Base-by-base conservation (phyloP, 2,113 vertebrate species). In the Pseudopipra pipra region DNA sequence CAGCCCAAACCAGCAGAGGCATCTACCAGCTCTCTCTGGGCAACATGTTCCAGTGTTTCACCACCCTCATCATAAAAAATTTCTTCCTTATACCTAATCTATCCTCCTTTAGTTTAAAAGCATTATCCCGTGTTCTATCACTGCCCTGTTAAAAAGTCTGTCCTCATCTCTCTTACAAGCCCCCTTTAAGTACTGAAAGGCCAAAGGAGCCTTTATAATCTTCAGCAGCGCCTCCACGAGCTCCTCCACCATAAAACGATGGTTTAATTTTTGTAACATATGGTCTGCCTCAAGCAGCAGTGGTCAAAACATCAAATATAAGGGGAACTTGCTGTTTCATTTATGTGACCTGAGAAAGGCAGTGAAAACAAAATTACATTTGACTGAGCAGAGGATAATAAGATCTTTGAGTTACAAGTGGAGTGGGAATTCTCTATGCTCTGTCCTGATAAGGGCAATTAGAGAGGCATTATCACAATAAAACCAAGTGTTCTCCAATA, bases 361-460 rank as follows among this genome's bases (percentile, higher is more conserved):
- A 76, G 37, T 83, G 77, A 75, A 97, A 96, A 75, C 44, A 94
- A 93, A 96, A 97, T 67, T 95, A 73, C 92, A 63, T 96, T 91
- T 87, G 62, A 87, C 91, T 97, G 84, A 96, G 68, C 30, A 95
- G 67, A 94, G 83, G 82, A 94, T 96, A 97, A 97, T 89, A 93
- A 97, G 96, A 96, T 95, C 88, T 95, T 49, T 16, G 19, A 84
- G 78, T 90, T 96, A 95, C 76, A 71, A 94, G 71, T 55, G 37
- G 49, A 94, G 65, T 94, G 89, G 76, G 80, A 85, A 91, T 97
- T 96, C 91, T 90, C 59, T 92, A 17, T 97, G 79, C 72, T 63
- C 80, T 94, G 89, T 97, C 93, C 86, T 96, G 97, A 97, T 95
- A 93, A 96, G 76, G 96, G 83, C 95, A 97, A 96, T 97, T 96